Evolutionary conservation across 2,797 vertebrate species (phyloP), one percentile per base, ranked within the genome.

Genomic region (Characodon lateralis): DNA sequence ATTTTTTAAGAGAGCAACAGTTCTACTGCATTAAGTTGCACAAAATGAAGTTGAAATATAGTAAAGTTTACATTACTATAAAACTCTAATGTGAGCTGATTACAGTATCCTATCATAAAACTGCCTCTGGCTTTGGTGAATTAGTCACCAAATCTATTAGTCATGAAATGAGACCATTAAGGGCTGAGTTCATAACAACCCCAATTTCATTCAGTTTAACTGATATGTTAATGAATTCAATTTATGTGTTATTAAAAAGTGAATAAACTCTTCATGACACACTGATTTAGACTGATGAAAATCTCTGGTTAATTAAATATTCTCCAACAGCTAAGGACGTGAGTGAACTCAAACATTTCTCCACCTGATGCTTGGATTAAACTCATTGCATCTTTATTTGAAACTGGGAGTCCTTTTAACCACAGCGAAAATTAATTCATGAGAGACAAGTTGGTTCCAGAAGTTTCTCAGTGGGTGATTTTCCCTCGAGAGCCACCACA

Each of bases 381-480:
- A 56, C 63, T 66, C 63, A 4, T 41, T 24, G 41, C 18, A 41
- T 66, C 63, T 66, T 24, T 41, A 41, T 71, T 51, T 51, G 69
- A 50, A n/a, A 28, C 39, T 26, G 18, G 39, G 51, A 51, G 13
- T 26, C 12, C 10, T 39, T 24, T 35, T 69, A 41, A 43, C 66
- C 26, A n/a, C 51, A 50, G 43, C 26, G 14, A 28, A 39, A 18
- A 41, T 71, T 39, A 50, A 72, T 55, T 56, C 51, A 68, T 28
- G 22, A 24, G 59, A 55, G n/a, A 66, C n/a, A 13, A 22, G 65
- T 56, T 79, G 5, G 66, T 59, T 55, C 73, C 39, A 24, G 24
- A 79, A 74, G 31, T 68, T 28, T 51, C 39, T 68, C 41, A 46
- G 65, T 35, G 79, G 41, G 26, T 70, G 28, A 58, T 74, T 59